Evolutionary conservation across 2,113 vertebrate genomes (phyloP), one percentile per base, ranked within the genome.

Genomic region (Hippopotamus amphibius): DNA sequence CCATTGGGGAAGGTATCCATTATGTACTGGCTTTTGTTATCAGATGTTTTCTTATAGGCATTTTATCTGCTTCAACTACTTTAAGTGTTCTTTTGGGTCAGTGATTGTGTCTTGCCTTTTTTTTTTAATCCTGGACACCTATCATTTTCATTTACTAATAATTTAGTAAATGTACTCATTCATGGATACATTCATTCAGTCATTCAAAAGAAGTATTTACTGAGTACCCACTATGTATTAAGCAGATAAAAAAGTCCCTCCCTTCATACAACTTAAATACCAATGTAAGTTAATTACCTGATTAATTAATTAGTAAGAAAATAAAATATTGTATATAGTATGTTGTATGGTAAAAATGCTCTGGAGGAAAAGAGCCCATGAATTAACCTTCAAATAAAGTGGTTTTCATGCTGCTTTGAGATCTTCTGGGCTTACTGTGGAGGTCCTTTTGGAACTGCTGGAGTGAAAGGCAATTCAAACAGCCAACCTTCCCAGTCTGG

Each of bases 281-380:
- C 28, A 87, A 66, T 80, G 33, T 90, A 93, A 81, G 69, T 81
- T 69, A 87, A 76, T 85, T 50, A 90, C 66, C 71, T 53, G 43
- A 80, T 33, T 30, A 41, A 83, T 74, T 65, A 79, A 69, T 85
- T 59, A 84, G 76, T 61, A 96, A 57, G 0, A 0, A 53, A 0
- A 0, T 48, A 88, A 85, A 88, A 72, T 77, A 72, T 6, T 77
- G 21, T 55, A 24, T 48, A 21, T 63, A 30, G 13, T 66, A 50
- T 17, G 55, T 63, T 65, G 12, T 28, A 66, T 59, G 50, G 8
- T 76, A n/a, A 46, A 59, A 86, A 89, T 68, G 2, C 13, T 92
- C 33, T 80, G 24, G 33, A 57, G 9, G 84, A 5, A 5, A 41
- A 21, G 5, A 33, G 17, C 26, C n/a, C 7, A 37, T 21, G 24